phyloP scores from a whole-genome alignment of 30 jellyfish, hydroid and myxozoan genomes.

The Aurelia coerulea region DNA sequence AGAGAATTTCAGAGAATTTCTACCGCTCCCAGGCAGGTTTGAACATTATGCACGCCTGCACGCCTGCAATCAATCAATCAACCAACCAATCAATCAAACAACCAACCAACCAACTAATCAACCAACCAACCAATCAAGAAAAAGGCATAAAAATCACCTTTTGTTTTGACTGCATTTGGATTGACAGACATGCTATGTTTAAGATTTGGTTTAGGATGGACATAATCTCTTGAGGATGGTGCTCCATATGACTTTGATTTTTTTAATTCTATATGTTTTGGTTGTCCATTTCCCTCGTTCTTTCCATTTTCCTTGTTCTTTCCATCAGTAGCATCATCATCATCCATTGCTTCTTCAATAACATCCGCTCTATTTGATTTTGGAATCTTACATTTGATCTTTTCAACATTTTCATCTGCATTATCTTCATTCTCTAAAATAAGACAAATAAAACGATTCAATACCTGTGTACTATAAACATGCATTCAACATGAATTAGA shows the following conservation, averaged over 20 bases:
- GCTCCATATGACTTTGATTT: slow-evolving; percentile 66
- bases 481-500: too few relatives aligned
- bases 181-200: slow-evolving; percentile 50
- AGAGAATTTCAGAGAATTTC: too few relatives aligned
- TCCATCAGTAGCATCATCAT: neutral
- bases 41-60: too few relatives aligned
- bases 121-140: too few relatives aligned
- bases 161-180: slow-evolving; percentile 49
- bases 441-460: neutral
- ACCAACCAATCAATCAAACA: too few relatives aligned
- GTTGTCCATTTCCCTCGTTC: slow-evolving; percentile 3
- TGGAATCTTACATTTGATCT: neutral
- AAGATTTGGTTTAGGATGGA: slow-evolving; percentile 18
- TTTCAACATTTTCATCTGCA: neutral
- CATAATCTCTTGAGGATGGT: slow-evolving; percentile 20
- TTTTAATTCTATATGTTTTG: slow-evolving; percentile 10
- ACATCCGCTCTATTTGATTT: slow-evolving; percentile 1
- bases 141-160: slow-evolving; percentile 5
- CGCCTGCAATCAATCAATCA: too few relatives aligned
- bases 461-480: too few relatives aligned
- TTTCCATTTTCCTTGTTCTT: slow-evolving; percentile 1
- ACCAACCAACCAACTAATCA: too few relatives aligned
- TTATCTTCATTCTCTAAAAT: slow-evolving; percentile 1
- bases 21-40: too few relatives aligned
- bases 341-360: neutral